Conservation (phyloP, 2,797 vertebrate species). For the Mormyrus proboscirostris region DNA sequence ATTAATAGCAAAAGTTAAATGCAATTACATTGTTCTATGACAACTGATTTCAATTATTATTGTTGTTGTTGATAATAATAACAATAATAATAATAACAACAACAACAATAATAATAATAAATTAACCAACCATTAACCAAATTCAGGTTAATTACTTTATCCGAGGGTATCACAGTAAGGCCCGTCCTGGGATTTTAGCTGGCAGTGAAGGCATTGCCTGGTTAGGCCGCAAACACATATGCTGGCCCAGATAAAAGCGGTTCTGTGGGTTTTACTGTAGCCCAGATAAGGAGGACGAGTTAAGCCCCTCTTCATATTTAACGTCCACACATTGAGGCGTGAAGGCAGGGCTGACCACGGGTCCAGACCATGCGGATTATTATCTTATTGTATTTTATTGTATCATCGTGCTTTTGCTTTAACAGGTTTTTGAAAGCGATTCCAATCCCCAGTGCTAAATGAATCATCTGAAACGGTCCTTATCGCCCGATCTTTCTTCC, state of each 20-base stretch:
- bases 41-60: neutral
- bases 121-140: neutral
- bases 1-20: neutral
- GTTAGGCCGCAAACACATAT: neutral
- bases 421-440: neutral
- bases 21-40: neutral
- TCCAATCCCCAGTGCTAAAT: slow-evolving; percentile 1
- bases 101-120: neutral
- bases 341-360: neutral
- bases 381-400: neutral
- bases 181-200: neutral
- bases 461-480: neutral
- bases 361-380: neutral
- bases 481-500: neutral
- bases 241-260: neutral
- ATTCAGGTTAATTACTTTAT: neutral
- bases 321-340: neutral
- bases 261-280: neutral
- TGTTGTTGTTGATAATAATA: neutral
- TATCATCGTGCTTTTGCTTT: neutral
- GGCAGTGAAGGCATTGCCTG: neutral
- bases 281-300: neutral
- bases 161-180: neutral
- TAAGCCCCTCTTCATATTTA: neutral
- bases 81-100: neutral